These are phyloP conservation scores for Hypsopygia costalis DNA, from an alignment of 2,888 invertebrate species.

Conservation along the genomic window DNA sequence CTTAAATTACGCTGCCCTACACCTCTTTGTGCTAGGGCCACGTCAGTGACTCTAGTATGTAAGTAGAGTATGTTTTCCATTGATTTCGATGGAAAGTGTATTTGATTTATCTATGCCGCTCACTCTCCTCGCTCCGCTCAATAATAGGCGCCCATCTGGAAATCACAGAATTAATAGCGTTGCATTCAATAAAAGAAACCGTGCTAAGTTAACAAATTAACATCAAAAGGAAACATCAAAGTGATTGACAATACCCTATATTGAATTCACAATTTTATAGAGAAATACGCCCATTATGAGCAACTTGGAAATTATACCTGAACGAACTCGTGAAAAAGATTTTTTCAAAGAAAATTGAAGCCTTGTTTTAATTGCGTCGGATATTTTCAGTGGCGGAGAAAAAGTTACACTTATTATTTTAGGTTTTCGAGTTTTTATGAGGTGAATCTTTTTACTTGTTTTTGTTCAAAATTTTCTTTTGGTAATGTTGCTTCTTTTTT, in stretches of 20 bases:
- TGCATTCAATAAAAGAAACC: background rate
- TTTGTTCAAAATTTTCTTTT: too few species aligned
- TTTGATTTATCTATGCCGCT: too few species aligned
- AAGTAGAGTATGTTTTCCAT: too few species aligned
- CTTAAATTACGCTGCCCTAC: too few species aligned
- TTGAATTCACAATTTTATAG: background rate
- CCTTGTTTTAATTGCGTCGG: background rate
- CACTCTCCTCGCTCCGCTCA: too few species aligned
- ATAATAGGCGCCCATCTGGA: too few species aligned
- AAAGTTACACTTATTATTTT: background rate
- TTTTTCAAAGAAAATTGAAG: background rate
- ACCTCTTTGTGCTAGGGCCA: too few species aligned
- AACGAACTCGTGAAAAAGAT: background rate
- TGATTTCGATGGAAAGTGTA: too few species aligned
- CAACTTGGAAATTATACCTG: background rate
- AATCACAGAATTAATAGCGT: too few species aligned
- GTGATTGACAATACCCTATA: background rate
- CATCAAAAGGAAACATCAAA: background rate
- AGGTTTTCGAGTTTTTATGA: background rate
- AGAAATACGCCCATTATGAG: background rate
- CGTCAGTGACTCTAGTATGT: too few species aligned
- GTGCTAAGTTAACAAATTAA: background rate
- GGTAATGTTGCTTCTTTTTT: too few species aligned
- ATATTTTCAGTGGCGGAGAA: background rate
- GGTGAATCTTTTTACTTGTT: too few species aligned